phyloP scores from a whole-genome alignment of 92 coral and sea anemone genomes.

The Scolanthus callimorphus region DNA sequence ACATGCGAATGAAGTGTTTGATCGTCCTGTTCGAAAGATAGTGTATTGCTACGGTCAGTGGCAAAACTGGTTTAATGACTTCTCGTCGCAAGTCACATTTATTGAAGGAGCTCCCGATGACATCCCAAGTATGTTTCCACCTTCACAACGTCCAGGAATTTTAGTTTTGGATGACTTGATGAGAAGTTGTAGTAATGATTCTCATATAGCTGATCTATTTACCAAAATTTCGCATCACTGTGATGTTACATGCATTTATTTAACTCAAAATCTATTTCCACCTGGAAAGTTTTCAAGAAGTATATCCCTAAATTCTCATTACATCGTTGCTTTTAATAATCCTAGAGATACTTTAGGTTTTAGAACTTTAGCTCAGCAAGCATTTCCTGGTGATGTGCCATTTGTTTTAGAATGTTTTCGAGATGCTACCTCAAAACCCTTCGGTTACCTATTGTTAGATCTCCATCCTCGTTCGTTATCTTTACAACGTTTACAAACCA shows the following conservation, averaged over 20 bases:
- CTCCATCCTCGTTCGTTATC: no score
- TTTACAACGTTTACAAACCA: no score
- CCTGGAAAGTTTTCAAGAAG: not conserved
- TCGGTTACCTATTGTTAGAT: no score
- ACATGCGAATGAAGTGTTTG: conserved; percentile 1
- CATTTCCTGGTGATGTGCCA: conserved; percentile 13
- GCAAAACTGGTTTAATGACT: conserved; percentile 11
- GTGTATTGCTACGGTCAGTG: conserved; percentile 30
- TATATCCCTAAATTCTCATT: conserved; percentile 14
- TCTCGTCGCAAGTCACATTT: conserved; percentile 5
- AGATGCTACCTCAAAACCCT: no score
- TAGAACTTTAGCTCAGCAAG: conserved; percentile 9
- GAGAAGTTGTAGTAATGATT: not conserved
- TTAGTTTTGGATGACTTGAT: conserved; percentile 22
- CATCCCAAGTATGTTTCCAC: conserved; percentile 9
- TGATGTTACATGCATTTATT: conserved; percentile 10
- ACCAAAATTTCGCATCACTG: conserved; percentile 11
- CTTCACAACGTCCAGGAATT: conserved; percentile 12
- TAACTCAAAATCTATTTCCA: conserved; percentile 15
- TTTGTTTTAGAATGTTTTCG: conserved; percentile 11
- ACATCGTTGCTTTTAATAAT: conserved; percentile 14
- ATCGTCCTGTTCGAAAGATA: conserved; percentile 11
- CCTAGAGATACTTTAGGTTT: conserved; percentile 11
- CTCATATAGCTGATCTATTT: conserved; percentile 1
- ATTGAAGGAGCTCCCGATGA: conserved; percentile 26